phyloP scores from a whole-genome alignment of 1,140 invertebrate species.

The Danaus melanippus region DNA sequence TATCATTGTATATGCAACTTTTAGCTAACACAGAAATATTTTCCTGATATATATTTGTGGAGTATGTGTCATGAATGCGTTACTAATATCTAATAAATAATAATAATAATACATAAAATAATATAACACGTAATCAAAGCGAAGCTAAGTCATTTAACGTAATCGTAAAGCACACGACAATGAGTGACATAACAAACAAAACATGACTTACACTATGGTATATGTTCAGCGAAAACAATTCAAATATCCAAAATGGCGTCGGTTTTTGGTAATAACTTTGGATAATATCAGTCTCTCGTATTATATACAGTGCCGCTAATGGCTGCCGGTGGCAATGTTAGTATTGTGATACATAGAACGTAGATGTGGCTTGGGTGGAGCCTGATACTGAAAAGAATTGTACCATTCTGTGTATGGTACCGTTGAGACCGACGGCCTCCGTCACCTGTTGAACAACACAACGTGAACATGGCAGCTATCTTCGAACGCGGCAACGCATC shows the following conservation, averaged over 20 bases:
- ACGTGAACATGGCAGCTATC: slow-evolving; percentile 55
- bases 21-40: too few species aligned
- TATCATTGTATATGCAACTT: too few species aligned
- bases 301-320: slow-evolving; percentile 58
- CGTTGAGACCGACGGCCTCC: slow-evolving; percentile 73
- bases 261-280: slow-evolving; percentile 65
- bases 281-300: slow-evolving; percentile 67
- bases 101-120: slow-evolving; percentile 21
- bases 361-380: slow-evolving; percentile 73
- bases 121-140: slow-evolving; percentile 40
- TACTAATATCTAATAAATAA: slow-evolving; percentile 23
- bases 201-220: slow-evolving; percentile 67
- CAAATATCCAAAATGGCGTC: slow-evolving; percentile 54
- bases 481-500: slow-evolving; percentile 26
- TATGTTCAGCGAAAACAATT: slow-evolving; percentile 60
- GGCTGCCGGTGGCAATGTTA: slow-evolving; percentile 43
- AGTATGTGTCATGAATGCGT: slow-evolving; percentile 7
- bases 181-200: slow-evolving; percentile 69
- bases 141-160: slow-evolving; percentile 55
- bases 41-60: background rate
- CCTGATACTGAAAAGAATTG: slow-evolving; percentile 74
- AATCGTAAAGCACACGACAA: slow-evolving; percentile 68
- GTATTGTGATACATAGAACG: slow-evolving; percentile 75
- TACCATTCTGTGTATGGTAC: slow-evolving; percentile 73
- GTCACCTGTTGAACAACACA: slow-evolving; percentile 73